These are phyloP conservation scores for Salpingus planirostris DNA, from an alignment of 2,888 invertebrate genomes.

Conservation along the genomic window DNA sequence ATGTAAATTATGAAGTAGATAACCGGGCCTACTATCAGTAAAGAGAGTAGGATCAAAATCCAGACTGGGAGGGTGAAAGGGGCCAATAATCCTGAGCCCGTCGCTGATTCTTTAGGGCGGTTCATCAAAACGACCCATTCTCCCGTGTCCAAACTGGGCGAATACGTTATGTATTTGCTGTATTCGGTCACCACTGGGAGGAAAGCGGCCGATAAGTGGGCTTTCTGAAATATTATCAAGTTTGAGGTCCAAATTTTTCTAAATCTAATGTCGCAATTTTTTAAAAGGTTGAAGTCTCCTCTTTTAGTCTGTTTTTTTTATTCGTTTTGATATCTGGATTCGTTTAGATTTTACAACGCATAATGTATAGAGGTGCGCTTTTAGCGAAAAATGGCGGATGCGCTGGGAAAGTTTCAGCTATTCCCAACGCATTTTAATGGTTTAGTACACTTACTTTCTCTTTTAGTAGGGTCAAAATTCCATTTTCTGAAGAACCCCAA, in stretches of 20 bases:
- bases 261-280: neutral
- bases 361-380: too few relatives aligned
- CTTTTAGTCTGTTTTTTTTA: too few relatives aligned
- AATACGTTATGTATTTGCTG: constrained; percentile 49
- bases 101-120: constrained; percentile 71
- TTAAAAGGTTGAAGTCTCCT: too few relatives aligned
- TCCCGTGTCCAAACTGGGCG: constrained; percentile 60
- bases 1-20: constrained; percentile 62
- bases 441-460: constrained; percentile 25
- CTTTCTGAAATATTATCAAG: constrained; percentile 46
- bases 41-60: constrained; percentile 61
- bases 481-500: constrained; percentile 49
- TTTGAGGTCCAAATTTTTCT: constrained; percentile 2
- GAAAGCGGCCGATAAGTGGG: constrained; percentile 72
- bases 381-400: too few relatives aligned
- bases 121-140: constrained; percentile 73
- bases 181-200: constrained; percentile 53
- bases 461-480: constrained; percentile 55
- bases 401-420: too few relatives aligned
- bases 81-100: constrained; percentile 72
- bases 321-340: too few relatives aligned
- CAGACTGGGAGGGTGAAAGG: constrained; percentile 59
- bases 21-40: constrained; percentile 67
- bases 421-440: too few relatives aligned
- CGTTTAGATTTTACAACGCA: too few relatives aligned